phyloP scores from a whole-genome alignment of 2,888 invertebrate genomes.

The Aquatica leii region DNA sequence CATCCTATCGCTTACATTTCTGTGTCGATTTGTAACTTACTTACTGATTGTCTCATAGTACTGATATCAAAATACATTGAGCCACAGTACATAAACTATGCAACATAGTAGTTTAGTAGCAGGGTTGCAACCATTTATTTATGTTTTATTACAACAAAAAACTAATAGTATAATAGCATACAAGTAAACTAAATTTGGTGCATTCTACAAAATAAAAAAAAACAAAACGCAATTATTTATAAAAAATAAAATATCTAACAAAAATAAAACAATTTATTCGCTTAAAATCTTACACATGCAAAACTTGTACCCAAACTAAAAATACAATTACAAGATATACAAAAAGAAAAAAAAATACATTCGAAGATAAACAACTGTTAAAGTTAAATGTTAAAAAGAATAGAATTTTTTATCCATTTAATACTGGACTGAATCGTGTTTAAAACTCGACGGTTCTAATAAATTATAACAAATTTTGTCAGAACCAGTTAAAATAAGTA shows the following conservation, averaged over 20 bases:
- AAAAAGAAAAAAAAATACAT: slow-evolving; percentile 25
- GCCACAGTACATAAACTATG: no score
- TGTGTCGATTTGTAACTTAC: no score
- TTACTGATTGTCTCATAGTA: no score
- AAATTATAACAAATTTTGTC: not conserved
- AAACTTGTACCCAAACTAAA: slow-evolving; percentile 40
- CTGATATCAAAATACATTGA: no score
- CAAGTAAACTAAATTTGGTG: not conserved
- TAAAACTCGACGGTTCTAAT: not conserved
- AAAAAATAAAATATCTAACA: slow-evolving; percentile 31
- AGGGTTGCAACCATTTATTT: not conserved
- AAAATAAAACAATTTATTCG: slow-evolving; percentile 52
- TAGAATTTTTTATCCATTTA: not conserved
- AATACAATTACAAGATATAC: slow-evolving; percentile 31
- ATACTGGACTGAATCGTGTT: not conserved
- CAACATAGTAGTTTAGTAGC: no score
- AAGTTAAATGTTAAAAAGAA: not conserved
- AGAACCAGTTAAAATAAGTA: not conserved
- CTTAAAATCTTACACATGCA: slow-evolving; percentile 47
- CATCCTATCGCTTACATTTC: no score
- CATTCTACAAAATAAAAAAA: not conserved
- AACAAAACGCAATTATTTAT: not conserved
- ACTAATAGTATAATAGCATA: not conserved
- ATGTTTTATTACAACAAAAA: not conserved
- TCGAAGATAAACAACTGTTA: slow-evolving; percentile 13